Conservation (phyloP, 2,797 vertebrate species). For the Lemur catta region DNA sequence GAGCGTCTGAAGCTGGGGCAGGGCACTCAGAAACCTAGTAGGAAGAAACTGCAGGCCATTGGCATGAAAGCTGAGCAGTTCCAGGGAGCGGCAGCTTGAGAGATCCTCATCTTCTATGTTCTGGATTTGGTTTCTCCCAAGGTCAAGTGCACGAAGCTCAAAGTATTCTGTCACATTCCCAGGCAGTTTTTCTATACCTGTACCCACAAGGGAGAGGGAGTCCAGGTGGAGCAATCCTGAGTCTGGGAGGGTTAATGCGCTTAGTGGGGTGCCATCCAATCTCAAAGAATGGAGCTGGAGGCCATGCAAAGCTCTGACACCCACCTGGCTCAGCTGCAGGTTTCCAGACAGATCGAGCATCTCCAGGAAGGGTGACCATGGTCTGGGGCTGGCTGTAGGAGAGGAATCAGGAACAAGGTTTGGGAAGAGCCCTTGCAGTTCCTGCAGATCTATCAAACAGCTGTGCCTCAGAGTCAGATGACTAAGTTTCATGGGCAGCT, state of each 20-base stretch:
- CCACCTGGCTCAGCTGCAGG: background rate
- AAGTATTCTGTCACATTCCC: background rate
- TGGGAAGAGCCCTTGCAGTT: conserved; percentile 42
- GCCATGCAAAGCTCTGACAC: background rate
- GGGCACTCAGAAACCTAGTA: background rate
- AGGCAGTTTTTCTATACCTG: background rate
- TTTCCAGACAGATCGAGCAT: conserved; percentile 57
- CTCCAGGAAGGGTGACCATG: background rate
- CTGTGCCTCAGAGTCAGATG: background rate
- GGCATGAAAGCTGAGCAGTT: conserved; percentile 31
- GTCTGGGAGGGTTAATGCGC: background rate
- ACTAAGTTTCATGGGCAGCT: background rate
- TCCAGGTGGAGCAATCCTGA: background rate
- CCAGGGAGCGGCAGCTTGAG: background rate
- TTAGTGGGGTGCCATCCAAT: conserved; percentile 21
- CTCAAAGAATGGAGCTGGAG: conserved; percentile 30
- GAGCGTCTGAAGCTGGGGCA: conserved; percentile 43
- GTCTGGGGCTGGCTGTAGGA: background rate
- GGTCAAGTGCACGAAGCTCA: background rate
- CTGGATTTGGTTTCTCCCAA: conserved; percentile 48
- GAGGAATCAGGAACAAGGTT: background rate
- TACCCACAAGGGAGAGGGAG: conserved; percentile 8
- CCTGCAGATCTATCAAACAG: conserved; percentile 21
- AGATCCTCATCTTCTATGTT: background rate
- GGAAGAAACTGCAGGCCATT: background rate